These are phyloP conservation scores for Fabriciana adippe DNA, from an alignment of 2,888 invertebrate genomes.

Conservation along the genomic window DNA sequence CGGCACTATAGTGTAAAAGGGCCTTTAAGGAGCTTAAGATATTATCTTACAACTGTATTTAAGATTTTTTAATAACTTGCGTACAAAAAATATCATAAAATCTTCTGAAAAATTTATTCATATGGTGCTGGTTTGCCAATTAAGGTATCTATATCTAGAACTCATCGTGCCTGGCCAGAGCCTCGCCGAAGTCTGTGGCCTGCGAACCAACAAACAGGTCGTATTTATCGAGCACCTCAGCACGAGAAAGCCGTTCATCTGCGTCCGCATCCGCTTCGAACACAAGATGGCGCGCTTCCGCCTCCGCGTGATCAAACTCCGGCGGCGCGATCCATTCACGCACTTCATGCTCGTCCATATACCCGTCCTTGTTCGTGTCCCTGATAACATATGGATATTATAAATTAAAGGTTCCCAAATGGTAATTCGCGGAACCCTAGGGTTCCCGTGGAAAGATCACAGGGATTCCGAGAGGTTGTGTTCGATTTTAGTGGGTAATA, in stretches of 20 bases:
- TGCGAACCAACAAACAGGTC: slow-evolving; percentile 99
- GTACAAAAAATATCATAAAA: too few species aligned
- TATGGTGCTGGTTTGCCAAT: too few species aligned
- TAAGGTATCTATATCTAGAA: slow-evolving; percentile 82
- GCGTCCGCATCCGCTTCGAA: slow-evolving; percentile 96
- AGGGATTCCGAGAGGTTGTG: too few species aligned
- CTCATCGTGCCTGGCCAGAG: slow-evolving; percentile 96
- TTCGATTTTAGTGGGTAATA: too few species aligned
- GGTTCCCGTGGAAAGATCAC: too few species aligned
- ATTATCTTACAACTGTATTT: too few species aligned
- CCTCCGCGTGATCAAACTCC: slow-evolving; percentile 98
- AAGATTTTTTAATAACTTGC: too few species aligned
- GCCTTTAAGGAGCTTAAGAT: too few species aligned
- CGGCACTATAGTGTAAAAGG: too few species aligned
- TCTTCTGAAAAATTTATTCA: too few species aligned
- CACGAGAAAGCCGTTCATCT: slow-evolving; percentile 93
- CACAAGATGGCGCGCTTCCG: slow-evolving; percentile 97
- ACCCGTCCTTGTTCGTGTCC: slow-evolving; percentile 94
- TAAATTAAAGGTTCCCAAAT: too few species aligned
- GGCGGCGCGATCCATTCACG: slow-evolving; percentile 96
- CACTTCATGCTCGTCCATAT: slow-evolving; percentile 93
- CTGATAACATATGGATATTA: slow-evolving; percentile 59
- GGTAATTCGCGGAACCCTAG: too few species aligned
- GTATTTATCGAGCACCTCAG: slow-evolving; percentile 96
- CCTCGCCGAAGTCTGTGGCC: slow-evolving; percentile 99